These are phyloP conservation scores for Paragorgia papillata DNA, from an alignment of 92 coral and sea anemone genomes.

Conservation along the genomic window DNA sequence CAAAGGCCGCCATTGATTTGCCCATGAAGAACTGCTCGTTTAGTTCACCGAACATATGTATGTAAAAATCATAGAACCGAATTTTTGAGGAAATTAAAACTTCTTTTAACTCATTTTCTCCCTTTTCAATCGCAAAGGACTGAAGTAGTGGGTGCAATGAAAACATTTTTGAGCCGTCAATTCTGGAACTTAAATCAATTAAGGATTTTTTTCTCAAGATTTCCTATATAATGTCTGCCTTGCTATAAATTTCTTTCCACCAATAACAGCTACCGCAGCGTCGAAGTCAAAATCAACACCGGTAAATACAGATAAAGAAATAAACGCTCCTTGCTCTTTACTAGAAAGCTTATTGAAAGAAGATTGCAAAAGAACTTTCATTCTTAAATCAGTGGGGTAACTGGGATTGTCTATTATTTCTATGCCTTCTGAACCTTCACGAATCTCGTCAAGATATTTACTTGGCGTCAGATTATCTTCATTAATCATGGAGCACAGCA, in stretches of 20 bases:
- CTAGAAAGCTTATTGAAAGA: slow-evolving; percentile 38
- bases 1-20: slow-evolving; percentile 30
- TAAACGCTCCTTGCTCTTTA: slow-evolving; percentile 26
- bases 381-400: slow-evolving; percentile 23
- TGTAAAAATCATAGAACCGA: slow-evolving; percentile 15
- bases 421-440: background rate
- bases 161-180: background rate
- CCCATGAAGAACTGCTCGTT: slow-evolving; percentile 33
- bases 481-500: slow-evolving; percentile 29
- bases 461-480: slow-evolving; percentile 18
- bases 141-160: slow-evolving; percentile 37
- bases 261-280: slow-evolving; percentile 45
- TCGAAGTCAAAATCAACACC: background rate
- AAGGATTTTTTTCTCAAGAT: slow-evolving; percentile 31
- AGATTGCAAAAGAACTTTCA: slow-evolving; percentile 36
- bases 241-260: background rate
- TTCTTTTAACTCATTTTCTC: slow-evolving; percentile 30
- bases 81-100: slow-evolving; percentile 5
- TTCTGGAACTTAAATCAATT: slow-evolving; percentile 19
- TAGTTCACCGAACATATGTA: slow-evolving; percentile 4
- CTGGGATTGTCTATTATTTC: slow-evolving; percentile 40
- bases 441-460: slow-evolving; percentile 19
- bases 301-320: slow-evolving; percentile 29
- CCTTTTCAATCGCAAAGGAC: slow-evolving; percentile 40
- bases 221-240: slow-evolving; percentile 7